Conservation (phyloP, 2,888 invertebrate genomes). For the Calameuta pallipes region DNA sequence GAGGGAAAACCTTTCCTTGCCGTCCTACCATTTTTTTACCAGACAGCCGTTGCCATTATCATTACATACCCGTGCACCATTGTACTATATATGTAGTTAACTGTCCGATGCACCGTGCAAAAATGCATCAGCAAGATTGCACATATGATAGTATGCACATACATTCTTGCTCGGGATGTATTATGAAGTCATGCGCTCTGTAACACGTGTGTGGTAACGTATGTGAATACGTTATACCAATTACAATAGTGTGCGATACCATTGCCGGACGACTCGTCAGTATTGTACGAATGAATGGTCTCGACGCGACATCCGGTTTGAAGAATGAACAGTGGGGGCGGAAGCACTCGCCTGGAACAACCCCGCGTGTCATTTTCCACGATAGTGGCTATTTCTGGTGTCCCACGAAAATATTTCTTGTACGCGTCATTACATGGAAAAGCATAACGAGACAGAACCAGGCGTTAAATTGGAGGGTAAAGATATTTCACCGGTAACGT, state of each 20-base stretch:
- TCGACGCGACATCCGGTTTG: constrained; percentile 8
- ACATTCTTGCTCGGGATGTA: not conserved
- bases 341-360: constrained; percentile 2
- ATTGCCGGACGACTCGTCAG: not conserved
- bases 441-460: not conserved
- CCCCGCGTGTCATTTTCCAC: constrained; percentile 9
- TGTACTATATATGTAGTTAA: not conserved
- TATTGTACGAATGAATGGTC: constrained; percentile 5
- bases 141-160: not conserved
- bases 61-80: not conserved
- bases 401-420: not conserved
- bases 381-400: not conserved
- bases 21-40: not conserved
- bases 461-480: not conserved
- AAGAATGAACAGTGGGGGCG: not conserved
- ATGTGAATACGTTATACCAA: not conserved
- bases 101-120: not conserved
- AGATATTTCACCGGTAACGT: not conserved
- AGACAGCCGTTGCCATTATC: not conserved
- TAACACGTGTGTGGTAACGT: not conserved
- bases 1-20: not conserved
- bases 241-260: not conserved
- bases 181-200: not conserved
- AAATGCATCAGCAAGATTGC: not conserved
- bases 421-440: not conserved